Evolutionary conservation across 1,140 invertebrate genomes (phyloP).

Genomic region (Triops cancriformis): DNA sequence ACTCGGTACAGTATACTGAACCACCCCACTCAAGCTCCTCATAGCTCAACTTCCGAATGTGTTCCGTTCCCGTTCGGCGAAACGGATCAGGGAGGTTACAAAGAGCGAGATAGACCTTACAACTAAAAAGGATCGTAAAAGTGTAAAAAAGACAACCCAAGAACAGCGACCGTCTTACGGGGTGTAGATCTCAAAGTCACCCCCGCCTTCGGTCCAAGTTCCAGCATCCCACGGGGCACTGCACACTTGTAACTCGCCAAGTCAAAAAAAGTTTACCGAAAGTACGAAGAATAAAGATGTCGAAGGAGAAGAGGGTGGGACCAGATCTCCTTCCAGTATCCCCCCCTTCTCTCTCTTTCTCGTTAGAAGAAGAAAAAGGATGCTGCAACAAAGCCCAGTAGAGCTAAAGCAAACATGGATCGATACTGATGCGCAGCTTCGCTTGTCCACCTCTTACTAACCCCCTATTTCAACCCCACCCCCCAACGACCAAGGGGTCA

Average conservation of each 20-base stretch:
- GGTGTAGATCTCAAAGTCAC: not conserved
- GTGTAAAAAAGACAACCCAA: not conserved
- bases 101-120: too few species aligned
- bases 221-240: not conserved
- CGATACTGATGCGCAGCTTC: slow-evolving; percentile 12
- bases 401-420: slow-evolving; percentile 2
- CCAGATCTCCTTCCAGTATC: not conserved
- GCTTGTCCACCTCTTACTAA: not conserved
- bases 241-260: not conserved
- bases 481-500: not conserved
- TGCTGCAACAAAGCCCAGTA: slow-evolving; percentile 9
- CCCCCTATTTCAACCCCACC: not conserved
- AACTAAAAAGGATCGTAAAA: not conserved
- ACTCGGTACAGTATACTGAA: not conserved
- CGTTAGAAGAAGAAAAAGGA: not conserved
- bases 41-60: not conserved
- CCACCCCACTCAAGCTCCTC: not conserved
- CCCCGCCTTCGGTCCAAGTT: not conserved
- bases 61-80: too few species aligned
- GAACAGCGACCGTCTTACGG: not conserved
- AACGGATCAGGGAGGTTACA: too few species aligned
- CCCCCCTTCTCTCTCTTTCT: not conserved
- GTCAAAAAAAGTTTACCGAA: not conserved
- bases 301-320: not conserved
- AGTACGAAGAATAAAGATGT: not conserved